Evolutionary conservation across 2,888 invertebrate genomes (phyloP), one percentile per base, ranked within the genome.

Genomic region (Trilocha varians): DNA sequence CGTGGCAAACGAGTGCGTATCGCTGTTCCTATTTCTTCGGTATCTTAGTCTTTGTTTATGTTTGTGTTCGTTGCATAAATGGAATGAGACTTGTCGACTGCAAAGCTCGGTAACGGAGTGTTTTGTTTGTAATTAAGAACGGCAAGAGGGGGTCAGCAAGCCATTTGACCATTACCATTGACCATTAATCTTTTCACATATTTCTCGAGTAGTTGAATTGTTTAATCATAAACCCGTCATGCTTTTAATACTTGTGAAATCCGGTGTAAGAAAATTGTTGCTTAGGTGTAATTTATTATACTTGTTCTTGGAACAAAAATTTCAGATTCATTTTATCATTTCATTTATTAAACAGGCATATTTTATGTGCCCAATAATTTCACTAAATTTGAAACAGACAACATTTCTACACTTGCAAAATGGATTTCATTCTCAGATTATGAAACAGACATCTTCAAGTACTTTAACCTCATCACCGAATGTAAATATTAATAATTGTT

Each of bases 61-160:
- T 72, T 69, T 71, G 70, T 74, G 66, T 71, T 65, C 62, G 57
- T 62, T 60, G 55, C 78, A 62, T 73, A 78, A 78, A 79, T 68
- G 75, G 72, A 72, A 74, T 72, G 70, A 68, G 62, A 69, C 66
- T 70, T 62, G 74, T 66, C 65, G 58, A 61, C 64, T 66, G 56
- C 57, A 55, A 65, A 59, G 58, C 55, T 66, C 65, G 70, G 70
- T 80, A 83, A 78, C 78, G 72, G 76, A 70, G 73, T 64, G 76
- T 79, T 84, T 82, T 78, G 82, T 78, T 64, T 70, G 75, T 77
- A 83, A 84, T 83, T 84, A 84, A 82, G 79, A 77, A 58, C 74
- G 62, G 59, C 65, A 56, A 63, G 68, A 75, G 61, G 68, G 57
- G 68, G 71, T 75, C 70, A 73, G 60, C 60, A 60, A 66, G 66